Percentiles rank a stretch among this genome's conserved stretches.
phyloP scores from a whole-genome alignment of 1,140 invertebrate genomes.

The Lucilia sericata region DNA sequence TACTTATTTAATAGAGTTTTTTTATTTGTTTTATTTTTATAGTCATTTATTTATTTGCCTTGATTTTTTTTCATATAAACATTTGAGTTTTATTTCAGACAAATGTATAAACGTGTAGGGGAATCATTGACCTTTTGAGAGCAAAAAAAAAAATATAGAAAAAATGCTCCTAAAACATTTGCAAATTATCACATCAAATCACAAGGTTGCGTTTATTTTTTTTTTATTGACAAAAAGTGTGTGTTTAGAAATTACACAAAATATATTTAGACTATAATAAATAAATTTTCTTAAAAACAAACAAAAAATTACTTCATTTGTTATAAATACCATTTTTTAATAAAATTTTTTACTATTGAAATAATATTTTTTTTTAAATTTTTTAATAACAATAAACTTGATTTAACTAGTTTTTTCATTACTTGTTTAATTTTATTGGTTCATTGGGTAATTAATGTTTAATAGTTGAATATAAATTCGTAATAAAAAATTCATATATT shows the following conservation, averaged over 20 bases:
- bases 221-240: not conserved
- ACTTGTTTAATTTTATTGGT: too few relatives aligned
- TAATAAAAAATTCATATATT: too few relatives aligned
- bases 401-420: too few relatives aligned
- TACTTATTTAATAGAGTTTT: not conserved
- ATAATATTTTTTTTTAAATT: not conserved
- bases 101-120: not conserved
- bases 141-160: not conserved
- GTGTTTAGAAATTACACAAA: too few relatives aligned
- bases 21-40: too few relatives aligned
- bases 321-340: too few relatives aligned
- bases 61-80: not conserved
- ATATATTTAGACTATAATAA: too few relatives aligned
- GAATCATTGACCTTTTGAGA: not conserved
- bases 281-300: not conserved
- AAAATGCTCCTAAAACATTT: too few relatives aligned
- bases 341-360: not conserved
- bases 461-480: too few relatives aligned
- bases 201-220: not conserved
- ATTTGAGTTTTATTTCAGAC: too few relatives aligned
- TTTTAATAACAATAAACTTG: too few relatives aligned
- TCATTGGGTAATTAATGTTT: too few relatives aligned
- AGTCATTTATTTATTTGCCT: not conserved
- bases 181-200: not conserved
- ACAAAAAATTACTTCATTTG: not conserved